These are phyloP conservation scores for Gallirallus australis DNA, from an alignment of 2,797 vertebrate genomes.

Conservation along the genomic window DNA sequence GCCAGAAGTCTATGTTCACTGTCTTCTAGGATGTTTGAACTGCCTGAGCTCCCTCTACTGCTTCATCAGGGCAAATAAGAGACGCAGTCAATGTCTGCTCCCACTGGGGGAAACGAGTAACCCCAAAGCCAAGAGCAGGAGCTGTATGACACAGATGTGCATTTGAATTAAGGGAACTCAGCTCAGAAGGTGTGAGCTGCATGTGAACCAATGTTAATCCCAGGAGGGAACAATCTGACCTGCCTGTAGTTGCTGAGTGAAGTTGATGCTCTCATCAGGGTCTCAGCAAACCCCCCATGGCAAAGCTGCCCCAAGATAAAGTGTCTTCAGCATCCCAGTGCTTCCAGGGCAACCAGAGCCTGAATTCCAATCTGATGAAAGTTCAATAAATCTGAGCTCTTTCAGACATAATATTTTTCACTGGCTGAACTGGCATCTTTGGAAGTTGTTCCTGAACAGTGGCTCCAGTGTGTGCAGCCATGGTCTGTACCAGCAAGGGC, in stretches of 20 bases:
- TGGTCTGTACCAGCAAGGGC: background rate
- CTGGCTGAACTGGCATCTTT: background rate
- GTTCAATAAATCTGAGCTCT: background rate
- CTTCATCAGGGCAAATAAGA: background rate
- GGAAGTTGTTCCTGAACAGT: conserved; percentile 20
- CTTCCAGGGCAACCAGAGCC: conserved; percentile 30
- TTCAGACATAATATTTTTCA: conserved; percentile 38
- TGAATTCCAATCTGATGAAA: background rate
- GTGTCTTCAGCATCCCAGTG: conserved; percentile 5
- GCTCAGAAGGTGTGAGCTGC: background rate
- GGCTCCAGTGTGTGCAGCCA: background rate
- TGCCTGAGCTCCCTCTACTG: background rate
- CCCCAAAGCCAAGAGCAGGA: background rate
- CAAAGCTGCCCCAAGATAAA: background rate
- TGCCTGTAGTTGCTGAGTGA: background rate
- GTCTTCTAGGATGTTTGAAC: background rate
- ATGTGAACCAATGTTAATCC: background rate
- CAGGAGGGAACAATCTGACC: background rate
- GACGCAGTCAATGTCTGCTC: background rate
- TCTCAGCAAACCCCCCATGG: background rate
- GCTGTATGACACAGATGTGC: background rate
- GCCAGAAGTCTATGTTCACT: background rate
- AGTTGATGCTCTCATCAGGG: rapidly evolving
- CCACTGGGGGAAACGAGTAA: background rate
- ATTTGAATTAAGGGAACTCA: background rate